phyloP scores from a whole-genome alignment of 35 echinoderm and acorn worm genomes.

The Ophiothrix spiculata region DNA sequence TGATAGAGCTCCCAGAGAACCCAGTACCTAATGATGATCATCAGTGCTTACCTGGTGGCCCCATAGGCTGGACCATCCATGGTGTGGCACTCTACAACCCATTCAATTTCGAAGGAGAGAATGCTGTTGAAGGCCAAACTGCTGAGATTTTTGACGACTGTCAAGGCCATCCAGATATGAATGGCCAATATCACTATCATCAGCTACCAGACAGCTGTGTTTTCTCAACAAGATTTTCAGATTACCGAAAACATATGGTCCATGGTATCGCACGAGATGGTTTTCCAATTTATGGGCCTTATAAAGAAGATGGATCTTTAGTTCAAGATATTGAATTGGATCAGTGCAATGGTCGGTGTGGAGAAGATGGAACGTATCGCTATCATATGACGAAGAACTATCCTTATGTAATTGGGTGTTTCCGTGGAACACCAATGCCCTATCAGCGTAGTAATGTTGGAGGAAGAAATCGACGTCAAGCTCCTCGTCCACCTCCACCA shows the following conservation, averaged over 20 bases:
- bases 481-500: too few relatives aligned
- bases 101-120: slow-evolving; percentile 39
- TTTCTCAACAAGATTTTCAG: slow-evolving; percentile 42
- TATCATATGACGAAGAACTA: slow-evolving; percentile 24
- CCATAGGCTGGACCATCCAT: slow-evolving; percentile 50
- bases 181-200: slow-evolving; percentile 72
- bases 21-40: background rate
- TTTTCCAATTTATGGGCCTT: slow-evolving; percentile 74
- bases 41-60: slow-evolving; percentile 42
- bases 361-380: slow-evolving; percentile 10
- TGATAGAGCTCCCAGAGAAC: background rate
- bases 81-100: slow-evolving; percentile 70
- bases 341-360: slow-evolving; percentile 37
- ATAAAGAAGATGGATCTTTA: slow-evolving; percentile 54
- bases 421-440: background rate
- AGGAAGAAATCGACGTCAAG: too few relatives aligned
- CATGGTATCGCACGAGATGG: slow-evolving; percentile 73
- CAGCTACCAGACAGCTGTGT: slow-evolving; percentile 61
- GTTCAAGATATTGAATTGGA: slow-evolving; percentile 30
- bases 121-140: slow-evolving; percentile 56
- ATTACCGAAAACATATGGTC: slow-evolving; percentile 22
- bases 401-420: slow-evolving; percentile 24
- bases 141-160: slow-evolving; percentile 71
- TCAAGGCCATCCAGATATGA: slow-evolving; percentile 67
- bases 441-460: too few relatives aligned